These are phyloP conservation scores for Tenrec ecaudatus DNA, from an alignment of 2,113 vertebrate genomes.

Conservation along the genomic window DNA sequence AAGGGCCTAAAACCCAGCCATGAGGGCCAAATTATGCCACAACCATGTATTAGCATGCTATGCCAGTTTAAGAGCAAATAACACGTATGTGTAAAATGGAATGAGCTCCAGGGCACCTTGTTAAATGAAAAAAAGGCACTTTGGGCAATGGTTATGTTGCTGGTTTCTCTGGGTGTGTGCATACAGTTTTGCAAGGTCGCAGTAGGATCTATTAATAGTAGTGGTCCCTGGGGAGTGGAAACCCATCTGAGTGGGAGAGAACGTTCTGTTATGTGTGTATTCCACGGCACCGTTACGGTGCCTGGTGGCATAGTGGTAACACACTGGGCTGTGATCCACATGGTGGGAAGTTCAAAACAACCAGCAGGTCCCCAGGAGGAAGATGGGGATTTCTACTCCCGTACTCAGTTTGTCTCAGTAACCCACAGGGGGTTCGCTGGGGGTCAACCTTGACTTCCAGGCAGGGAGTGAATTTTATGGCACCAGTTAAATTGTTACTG, in stretches of 20 bases:
- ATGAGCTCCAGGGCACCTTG: background rate
- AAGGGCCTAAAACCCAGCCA: background rate
- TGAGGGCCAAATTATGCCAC: background rate
- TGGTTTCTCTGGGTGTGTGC: background rate
- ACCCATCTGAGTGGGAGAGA: background rate
- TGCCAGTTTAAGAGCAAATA: slow-evolving; percentile 11
- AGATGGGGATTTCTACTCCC: too few relatives aligned
- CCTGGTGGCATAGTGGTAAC: too few relatives aligned
- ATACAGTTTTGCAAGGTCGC: background rate
- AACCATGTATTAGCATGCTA: background rate
- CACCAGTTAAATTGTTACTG: slow-evolving; percentile 32
- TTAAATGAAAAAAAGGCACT: slow-evolving; percentile 29
- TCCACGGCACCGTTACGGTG: background rate
- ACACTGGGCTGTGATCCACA: too few relatives aligned
- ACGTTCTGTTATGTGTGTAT: background rate
- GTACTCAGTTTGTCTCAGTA: too few relatives aligned
- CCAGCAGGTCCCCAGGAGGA: too few relatives aligned
- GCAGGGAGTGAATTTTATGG: too few relatives aligned
- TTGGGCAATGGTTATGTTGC: background rate
- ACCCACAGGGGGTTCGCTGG: too few relatives aligned
- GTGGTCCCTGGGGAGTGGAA: background rate
- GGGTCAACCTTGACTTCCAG: too few relatives aligned
- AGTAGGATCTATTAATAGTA: background rate
- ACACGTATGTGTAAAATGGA: background rate
- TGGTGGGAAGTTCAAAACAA: too few relatives aligned